Percentiles rank a stretch among this genome's conserved stretches.
Evolutionary conservation across 2,888 invertebrate genomes (phyloP).

Genomic region (Chouioia cunea): DNA sequence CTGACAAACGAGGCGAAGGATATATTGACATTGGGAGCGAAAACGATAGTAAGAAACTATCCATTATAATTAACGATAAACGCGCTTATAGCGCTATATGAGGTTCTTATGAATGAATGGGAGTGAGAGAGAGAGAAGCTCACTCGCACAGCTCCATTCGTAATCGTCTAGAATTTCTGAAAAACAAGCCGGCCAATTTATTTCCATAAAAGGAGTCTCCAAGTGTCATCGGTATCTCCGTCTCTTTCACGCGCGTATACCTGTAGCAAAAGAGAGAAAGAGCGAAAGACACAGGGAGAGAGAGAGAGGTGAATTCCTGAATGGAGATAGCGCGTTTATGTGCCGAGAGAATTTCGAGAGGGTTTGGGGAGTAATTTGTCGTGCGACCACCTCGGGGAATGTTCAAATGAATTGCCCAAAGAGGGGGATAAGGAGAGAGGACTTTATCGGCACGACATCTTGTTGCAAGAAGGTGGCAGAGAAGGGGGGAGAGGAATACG

Average conservation of each 20-base stretch:
- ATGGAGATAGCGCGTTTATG: constrained; percentile 61
- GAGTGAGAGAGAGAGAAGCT: too few species aligned
- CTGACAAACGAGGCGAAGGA: constrained; percentile 7
- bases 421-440: constrained; percentile 53
- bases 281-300: not conserved
- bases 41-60: too few species aligned
- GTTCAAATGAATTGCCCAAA: constrained; percentile 68
- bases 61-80: constrained; percentile 22
- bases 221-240: constrained; percentile 40
- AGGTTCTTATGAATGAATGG: constrained; percentile 42
- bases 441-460: constrained; percentile 69
- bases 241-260: constrained; percentile 34
- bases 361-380: constrained; percentile 68
- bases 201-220: constrained; percentile 43
- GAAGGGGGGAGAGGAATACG: too few species aligned
- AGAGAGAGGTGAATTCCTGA: constrained; percentile 59
- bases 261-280: constrained; percentile 43
- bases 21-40: too few species aligned
- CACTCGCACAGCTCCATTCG: not conserved
- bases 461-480: constrained; percentile 65
- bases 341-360: constrained; percentile 52
- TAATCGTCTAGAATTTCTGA: constrained; percentile 47
- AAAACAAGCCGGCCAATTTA: constrained; percentile 32
- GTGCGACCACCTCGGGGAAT: constrained; percentile 69
- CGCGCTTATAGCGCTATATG: not conserved